Conservation (phyloP, 1,140 invertebrate genomes). For the Hyles euphorbiae region DNA sequence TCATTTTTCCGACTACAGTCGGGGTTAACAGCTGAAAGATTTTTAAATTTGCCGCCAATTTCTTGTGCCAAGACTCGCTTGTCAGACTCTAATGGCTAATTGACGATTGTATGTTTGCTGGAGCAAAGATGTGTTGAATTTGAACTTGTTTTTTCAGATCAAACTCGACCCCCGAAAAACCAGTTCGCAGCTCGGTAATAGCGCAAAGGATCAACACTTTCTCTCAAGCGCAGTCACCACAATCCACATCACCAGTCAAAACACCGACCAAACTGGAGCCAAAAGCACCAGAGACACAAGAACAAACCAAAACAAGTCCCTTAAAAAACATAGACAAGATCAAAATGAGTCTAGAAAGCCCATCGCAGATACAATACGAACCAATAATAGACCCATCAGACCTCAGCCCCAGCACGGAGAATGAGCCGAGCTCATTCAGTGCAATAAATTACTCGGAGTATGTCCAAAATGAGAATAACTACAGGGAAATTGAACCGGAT, state of each 20-base stretch:
- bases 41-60: too few species aligned
- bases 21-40: too few species aligned
- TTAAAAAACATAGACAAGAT: constrained; percentile 73
- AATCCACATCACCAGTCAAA: constrained; percentile 39
- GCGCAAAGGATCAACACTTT: constrained; percentile 76
- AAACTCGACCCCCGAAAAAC: constrained; percentile 76
- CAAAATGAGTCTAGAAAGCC: constrained; percentile 68
- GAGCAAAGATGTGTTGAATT: not conserved
- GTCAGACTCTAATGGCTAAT: too few species aligned
- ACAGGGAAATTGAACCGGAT: constrained; percentile 42
- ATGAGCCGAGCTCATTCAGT: constrained; percentile 52
- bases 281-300: constrained; percentile 26
- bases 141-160: constrained; percentile 46
- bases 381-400: constrained; percentile 65
- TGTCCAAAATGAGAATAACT: constrained; percentile 28
- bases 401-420: constrained; percentile 63
- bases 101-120: too few species aligned
- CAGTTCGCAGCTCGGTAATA: constrained; percentile 78
- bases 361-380: constrained; percentile 72
- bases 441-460: constrained; percentile 49
- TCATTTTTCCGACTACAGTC: too few species aligned
- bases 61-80: too few species aligned
- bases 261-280: constrained; percentile 27
- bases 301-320: constrained; percentile 58
- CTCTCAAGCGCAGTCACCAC: constrained; percentile 40